Evolutionary conservation across 1,140 invertebrate genomes (phyloP), one percentile per base, ranked within the genome.

Genomic region (Oreohelix idahoensis): DNA sequence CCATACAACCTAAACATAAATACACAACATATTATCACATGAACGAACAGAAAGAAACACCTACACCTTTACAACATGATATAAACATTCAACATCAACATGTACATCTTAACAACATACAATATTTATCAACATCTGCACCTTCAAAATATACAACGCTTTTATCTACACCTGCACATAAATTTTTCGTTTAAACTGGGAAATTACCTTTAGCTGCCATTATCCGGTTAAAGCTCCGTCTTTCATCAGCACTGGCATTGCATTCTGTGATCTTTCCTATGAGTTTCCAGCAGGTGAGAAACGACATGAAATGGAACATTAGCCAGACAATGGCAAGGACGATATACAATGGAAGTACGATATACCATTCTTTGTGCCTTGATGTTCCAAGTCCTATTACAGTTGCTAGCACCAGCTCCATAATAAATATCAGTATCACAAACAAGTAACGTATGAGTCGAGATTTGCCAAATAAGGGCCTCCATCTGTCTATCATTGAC

Each of bases 331-430:
- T 36, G 15, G 86, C 88, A 81, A 89, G 86, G 13, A 85, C 84
- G n/a, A 87, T 75, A 84, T 88, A 92, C 17, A 92, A 53, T 35
- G 91, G 90, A 17, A 92, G 88, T 1, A 92, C 91, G 13, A 92
- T 86, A 80, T 87, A 91, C 92, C 92, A 92, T 74, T 92, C 92
- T 79, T 92, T 92, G 76, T 92, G 92, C 83, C 77, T 87, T 29
- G 87, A 83, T 63, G 87, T 89, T 66, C 86, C 74, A 29, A 79
- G 71, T 29, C 90, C 90, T 74, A 89, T 85, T 38, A 91, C 58
- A 36, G 84, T 58, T 32, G 83, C 87, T 26, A 88, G 87, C 39
- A 86, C 83, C 13, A 91, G 66, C 71, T 92, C 86, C 29, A 91
- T 35, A 15, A 86, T 15, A 76, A 90, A 88, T 32, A 90, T 81